These are phyloP conservation scores for Microctonus brassicae DNA, from an alignment of 2,888 invertebrate species.

Conservation along the genomic window DNA sequence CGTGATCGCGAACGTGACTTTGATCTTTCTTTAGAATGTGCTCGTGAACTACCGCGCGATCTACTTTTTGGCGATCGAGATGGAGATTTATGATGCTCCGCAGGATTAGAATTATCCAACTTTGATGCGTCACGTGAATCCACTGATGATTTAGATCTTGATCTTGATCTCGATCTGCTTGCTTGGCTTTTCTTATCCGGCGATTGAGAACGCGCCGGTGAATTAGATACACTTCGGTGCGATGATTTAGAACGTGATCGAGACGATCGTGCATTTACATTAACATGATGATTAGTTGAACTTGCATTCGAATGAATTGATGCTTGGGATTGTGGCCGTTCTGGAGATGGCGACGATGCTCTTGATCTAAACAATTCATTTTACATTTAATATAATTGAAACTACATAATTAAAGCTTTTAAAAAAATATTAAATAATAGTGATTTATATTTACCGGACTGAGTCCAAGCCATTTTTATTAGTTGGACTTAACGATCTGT, in stretches of 20 bases:
- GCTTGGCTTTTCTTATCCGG: slow-evolving; percentile 18
- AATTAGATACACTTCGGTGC: slow-evolving; percentile 47
- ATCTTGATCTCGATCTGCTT: neutral
- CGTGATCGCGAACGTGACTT: slow-evolving; percentile 39
- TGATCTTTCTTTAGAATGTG: slow-evolving; percentile 32
- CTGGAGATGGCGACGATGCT: slow-evolving; percentile 45
- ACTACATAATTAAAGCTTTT: neutral
- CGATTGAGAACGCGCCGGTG: slow-evolving; percentile 51
- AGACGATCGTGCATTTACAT: slow-evolving; percentile 19
- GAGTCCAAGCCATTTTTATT: slow-evolving; percentile 19
- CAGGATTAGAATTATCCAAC: slow-evolving; percentile 45
- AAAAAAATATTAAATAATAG: neutral
- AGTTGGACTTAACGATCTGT: slow-evolving; percentile 46
- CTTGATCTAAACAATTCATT: slow-evolving; percentile 47
- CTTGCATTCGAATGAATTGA: slow-evolving; percentile 48
- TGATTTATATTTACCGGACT: too few species aligned
- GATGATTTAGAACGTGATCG: slow-evolving; percentile 55
- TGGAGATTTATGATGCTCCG: slow-evolving; percentile 32
- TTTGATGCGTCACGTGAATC: slow-evolving; percentile 50
- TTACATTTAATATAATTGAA: neutral
- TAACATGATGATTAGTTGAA: slow-evolving; percentile 58
- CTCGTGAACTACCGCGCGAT: slow-evolving; percentile 35
- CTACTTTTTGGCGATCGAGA: slow-evolving; percentile 36
- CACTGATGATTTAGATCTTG: slow-evolving; percentile 45
- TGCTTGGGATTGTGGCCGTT: slow-evolving; percentile 47